Base-by-base conservation (phyloP, 2,113 vertebrate species). In the Myotis davidii region DNA sequence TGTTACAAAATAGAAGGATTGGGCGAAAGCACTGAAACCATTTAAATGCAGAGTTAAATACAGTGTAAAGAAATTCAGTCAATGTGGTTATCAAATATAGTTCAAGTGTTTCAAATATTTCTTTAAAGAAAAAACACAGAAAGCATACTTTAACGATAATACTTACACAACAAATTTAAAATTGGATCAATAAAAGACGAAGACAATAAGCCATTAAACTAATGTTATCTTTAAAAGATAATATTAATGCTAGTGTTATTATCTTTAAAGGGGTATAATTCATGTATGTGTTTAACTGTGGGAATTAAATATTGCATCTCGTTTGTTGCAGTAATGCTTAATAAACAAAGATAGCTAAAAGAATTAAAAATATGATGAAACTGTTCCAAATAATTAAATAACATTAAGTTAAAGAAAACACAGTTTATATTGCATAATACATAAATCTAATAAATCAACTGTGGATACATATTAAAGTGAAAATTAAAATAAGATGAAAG, bases 311-410 rank as follows among this genome's bases (percentile, higher is more conserved):
- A 84, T 39, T 65, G 16, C 5, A 67, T 90, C 39, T 92, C 82
- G 82, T 48, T 87, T 65, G 32, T 74, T 39, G 25, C 16, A 94
- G n/a, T 72, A 70, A 52, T 84, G 9, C 72, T 90, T 96, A 92
- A 59, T 77, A 92, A 77, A 65, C 25, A 94, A 37, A 88, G n/a
- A 52, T 50, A 88, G 50, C n/a, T 78, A 23, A 70, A 16, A 85
- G 17, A 74, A 89, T 61, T 74, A 42, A 92, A 90, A 81, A 74
- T 79, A 48, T 42, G 50, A 72, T 65, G 20, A 90, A 82, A 61
- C 3, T 32, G 7, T 78, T 84, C 37, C 54, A 88, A 84, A 67
- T 56, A 56, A 93, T 64, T 87, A 84, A 6, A 27, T 48, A 39
- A 3, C 32, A 29, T n/a, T 82, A 70, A 39, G 18, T 52, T 32